Conservation (phyloP, 2,888 invertebrate species). For the Amblyjoppa fuscipennis region DNA sequence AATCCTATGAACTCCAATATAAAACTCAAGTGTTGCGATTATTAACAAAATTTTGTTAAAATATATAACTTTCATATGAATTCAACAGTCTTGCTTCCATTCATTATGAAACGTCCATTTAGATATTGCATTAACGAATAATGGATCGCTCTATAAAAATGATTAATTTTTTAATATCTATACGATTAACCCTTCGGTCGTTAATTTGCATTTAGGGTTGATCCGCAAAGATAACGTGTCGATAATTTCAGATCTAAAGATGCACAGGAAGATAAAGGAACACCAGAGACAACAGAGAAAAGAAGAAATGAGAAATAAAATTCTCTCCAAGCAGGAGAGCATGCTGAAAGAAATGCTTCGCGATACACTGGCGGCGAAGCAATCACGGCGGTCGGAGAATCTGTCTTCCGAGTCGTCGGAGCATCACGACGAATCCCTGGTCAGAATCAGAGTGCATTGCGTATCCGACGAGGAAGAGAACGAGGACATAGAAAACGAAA, state of each 20-base stretch:
- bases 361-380: constrained; percentile 38
- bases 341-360: constrained; percentile 72
- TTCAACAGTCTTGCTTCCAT: neutral
- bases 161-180: neutral
- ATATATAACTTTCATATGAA: too few species aligned
- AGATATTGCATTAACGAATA: neutral
- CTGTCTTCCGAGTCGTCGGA: constrained; percentile 26
- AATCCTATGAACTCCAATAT: too few species aligned
- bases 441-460: constrained; percentile 76
- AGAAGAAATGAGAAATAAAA: constrained; percentile 78
- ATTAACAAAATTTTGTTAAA: too few species aligned
- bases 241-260: constrained; percentile 88
- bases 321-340: constrained; percentile 75
- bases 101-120: neutral
- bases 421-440: constrained; percentile 70
- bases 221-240: constrained; percentile 18
- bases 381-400: constrained; percentile 24
- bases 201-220: neutral
- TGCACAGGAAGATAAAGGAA: constrained; percentile 87
- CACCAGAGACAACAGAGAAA: constrained; percentile 84
- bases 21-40: too few species aligned
- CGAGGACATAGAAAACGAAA: constrained; percentile 48
- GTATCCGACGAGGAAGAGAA: constrained; percentile 72
- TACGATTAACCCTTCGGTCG: neutral
- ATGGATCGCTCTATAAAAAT: neutral